These are phyloP conservation scores for Sesamia nonagrioides DNA, from an alignment of 1,140 invertebrate species.

Conservation along the genomic window DNA sequence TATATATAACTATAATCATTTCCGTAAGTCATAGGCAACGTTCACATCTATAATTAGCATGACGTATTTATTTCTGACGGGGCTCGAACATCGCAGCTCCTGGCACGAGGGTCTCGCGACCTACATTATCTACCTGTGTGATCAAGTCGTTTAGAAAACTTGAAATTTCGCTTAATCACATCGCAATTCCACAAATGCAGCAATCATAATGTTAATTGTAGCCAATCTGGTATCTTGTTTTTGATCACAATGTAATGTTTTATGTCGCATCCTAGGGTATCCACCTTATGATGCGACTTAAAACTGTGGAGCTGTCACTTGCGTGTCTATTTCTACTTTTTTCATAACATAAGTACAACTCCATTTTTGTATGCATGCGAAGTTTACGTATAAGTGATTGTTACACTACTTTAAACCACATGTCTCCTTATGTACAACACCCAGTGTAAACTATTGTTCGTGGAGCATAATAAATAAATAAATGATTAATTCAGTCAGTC, in stretches of 20 bases:
- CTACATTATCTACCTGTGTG: conserved; percentile 65
- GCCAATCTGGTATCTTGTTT: conserved; percentile 3
- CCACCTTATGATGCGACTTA: no score
- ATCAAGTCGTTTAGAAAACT: conserved; percentile 28
- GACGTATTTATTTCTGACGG: conserved; percentile 75
- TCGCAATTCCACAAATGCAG: conserved; percentile 15
- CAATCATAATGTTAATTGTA: conserved; percentile 20
- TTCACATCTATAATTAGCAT: conserved; percentile 70
- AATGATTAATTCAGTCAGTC: no score
- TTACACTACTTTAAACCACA: no score
- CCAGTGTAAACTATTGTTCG: no score
- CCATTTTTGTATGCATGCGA: no score
- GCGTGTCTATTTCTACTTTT: no score
- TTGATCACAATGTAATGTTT: conserved; percentile 3
- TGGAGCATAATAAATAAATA: no score
- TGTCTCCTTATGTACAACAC: no score
- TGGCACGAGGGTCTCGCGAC: conserved; percentile 72
- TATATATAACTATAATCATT: conserved; percentile 61
- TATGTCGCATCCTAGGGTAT: no score
- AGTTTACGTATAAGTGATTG: no score
- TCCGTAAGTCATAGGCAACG: conserved; percentile 46
- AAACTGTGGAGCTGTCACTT: no score
- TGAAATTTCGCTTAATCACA: background rate
- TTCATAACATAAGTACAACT: no score
- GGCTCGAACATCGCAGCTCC: conserved; percentile 65